These are phyloP conservation scores for Hemaris fuciformis DNA, from an alignment of 2,888 invertebrate species.

Conservation along the genomic window DNA sequence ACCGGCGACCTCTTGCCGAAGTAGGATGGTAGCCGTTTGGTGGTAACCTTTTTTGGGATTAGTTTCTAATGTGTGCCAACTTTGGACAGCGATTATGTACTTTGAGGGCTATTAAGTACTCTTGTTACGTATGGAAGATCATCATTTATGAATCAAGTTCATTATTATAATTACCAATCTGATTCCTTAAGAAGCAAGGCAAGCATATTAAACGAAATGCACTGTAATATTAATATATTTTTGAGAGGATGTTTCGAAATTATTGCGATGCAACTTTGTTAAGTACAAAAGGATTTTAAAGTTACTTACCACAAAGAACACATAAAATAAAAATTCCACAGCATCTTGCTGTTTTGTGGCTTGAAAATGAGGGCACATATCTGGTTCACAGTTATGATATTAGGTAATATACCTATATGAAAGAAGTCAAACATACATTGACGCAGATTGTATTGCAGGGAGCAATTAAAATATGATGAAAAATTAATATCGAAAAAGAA, in stretches of 20 bases:
- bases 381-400: background rate
- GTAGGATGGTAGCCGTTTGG: background rate
- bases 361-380: background rate
- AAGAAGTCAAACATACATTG: background rate
- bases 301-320: too few species aligned
- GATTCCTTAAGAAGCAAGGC: too few species aligned
- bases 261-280: too few species aligned
- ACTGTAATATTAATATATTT: too few species aligned
- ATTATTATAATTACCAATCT: background rate
- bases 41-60: background rate
- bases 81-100: background rate
- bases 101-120: background rate
- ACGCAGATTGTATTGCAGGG: background rate
- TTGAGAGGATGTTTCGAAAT: too few species aligned
- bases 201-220: background rate
- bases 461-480: background rate
- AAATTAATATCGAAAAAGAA: background rate
- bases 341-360: too few species aligned
- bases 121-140: background rate
- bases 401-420: background rate
- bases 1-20: background rate
- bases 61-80: background rate
- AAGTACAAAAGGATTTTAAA: too few species aligned
- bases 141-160: background rate
- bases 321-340: too few species aligned